Evolutionary conservation across 92 coral and sea anemone species (phyloP).

Genomic region (Umimayanthus kanabou): DNA sequence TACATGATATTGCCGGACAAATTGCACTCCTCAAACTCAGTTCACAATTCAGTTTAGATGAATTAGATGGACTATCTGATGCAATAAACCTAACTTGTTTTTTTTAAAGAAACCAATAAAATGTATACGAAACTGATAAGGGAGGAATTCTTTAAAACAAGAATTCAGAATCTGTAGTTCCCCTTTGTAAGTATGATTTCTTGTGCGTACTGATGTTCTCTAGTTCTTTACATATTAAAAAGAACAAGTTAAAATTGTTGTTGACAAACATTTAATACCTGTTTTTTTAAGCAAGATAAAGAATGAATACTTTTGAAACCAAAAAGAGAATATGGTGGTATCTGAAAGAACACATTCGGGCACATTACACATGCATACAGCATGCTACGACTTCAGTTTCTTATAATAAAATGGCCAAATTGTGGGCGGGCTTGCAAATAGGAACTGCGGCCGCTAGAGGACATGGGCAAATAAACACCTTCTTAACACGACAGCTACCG

Average conservation of each 20-base stretch:
- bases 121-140: not conserved
- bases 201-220: too few species aligned
- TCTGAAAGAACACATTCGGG: not conserved
- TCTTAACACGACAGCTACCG: not conserved
- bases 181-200: too few species aligned
- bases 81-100: not conserved
- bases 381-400: not conserved
- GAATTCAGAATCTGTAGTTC: too few species aligned
- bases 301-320: not conserved
- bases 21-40: not conserved
- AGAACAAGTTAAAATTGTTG: too few species aligned
- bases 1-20: not conserved
- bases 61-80: too few species aligned
- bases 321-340: not conserved
- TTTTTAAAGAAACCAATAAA: not conserved
- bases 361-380: not conserved
- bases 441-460: not conserved
- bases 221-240: too few species aligned
- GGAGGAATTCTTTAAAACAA: not conserved
- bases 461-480: constrained; percentile 12
- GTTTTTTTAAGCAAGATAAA: too few species aligned
- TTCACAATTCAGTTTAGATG: not conserved
- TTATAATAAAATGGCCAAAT: not conserved
- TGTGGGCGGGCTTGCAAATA: not conserved
- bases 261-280: too few species aligned